A percentile compares a stretch with the other conserved stretches of the same genome.
Evolutionary conservation across 2,888 invertebrate species (phyloP).

Genomic region (Andrena marginata): DNA sequence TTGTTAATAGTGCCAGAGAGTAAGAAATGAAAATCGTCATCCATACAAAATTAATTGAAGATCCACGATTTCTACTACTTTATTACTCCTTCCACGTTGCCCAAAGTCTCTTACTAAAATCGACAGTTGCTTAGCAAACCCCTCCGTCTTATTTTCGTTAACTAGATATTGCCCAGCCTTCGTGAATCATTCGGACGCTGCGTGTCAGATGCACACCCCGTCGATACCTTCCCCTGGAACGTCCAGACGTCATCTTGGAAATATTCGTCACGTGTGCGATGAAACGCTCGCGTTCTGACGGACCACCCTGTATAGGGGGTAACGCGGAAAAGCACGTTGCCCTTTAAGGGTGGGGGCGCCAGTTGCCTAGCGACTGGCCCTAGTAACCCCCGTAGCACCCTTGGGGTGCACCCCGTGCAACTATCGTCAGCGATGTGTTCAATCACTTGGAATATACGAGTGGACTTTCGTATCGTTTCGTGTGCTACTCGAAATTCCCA

Average conservation of each 20-base stretch:
- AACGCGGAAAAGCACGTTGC: slow-evolving; percentile 56
- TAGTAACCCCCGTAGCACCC: slow-evolving; percentile 68
- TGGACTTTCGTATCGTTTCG: slow-evolving; percentile 16
- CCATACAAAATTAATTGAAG: not conserved
- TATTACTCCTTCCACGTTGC: not conserved
- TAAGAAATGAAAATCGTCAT: not conserved
- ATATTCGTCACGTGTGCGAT: slow-evolving; percentile 19
- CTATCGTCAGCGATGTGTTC: slow-evolving; percentile 44
- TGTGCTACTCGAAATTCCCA: slow-evolving; percentile 12
- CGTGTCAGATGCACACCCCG: slow-evolving; percentile 14
- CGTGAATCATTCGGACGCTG: not conserved
- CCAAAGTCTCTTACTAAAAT: not conserved
- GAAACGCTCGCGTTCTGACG: slow-evolving; percentile 41
- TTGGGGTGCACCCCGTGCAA: slow-evolving; percentile 62
- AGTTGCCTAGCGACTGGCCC: slow-evolving; percentile 79
- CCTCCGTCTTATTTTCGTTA: not conserved
- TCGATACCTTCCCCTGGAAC: not conserved
- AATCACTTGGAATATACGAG: slow-evolving; percentile 2
- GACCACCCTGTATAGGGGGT: slow-evolving; percentile 61
- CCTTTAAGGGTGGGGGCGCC: slow-evolving; percentile 73
- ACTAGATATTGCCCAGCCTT: not conserved
- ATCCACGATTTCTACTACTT: not conserved
- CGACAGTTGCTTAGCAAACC: not conserved
- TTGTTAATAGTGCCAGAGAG: too few species aligned
- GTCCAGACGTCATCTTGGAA: slow-evolving; percentile 8